These are phyloP conservation scores for Mormyrus proboscirostris DNA, from an alignment of 2,797 vertebrate species.

Conservation along the genomic window DNA sequence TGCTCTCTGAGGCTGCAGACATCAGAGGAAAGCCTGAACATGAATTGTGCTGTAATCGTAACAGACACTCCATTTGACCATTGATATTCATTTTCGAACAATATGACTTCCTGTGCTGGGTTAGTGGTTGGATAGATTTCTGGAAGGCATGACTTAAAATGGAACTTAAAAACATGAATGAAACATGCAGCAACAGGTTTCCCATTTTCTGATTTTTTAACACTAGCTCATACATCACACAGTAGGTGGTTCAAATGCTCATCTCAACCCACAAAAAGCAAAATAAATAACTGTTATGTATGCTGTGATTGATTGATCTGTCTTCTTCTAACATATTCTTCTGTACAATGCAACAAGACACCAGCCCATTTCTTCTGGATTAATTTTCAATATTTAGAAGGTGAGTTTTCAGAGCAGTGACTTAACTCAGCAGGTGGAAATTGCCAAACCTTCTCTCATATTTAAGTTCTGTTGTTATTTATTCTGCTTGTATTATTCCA, in stretches of 20 bases:
- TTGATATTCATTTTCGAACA: neutral
- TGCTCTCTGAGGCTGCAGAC: conserved; percentile 58
- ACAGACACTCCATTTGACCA: neutral
- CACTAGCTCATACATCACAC: neutral
- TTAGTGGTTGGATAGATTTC: neutral
- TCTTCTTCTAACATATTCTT: neutral
- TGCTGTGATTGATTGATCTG: neutral
- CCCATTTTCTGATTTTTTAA: neutral
- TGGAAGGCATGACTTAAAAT: neutral
- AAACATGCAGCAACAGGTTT: neutral
- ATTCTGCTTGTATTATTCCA: neutral
- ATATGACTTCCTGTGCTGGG: neutral
- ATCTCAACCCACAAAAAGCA: neutral
- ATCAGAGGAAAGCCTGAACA: conserved; percentile 35
- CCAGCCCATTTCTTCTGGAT: neutral
- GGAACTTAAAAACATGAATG: neutral
- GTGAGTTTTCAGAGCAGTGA: conserved; percentile 7
- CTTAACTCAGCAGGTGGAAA: neutral
- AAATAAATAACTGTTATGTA: neutral
- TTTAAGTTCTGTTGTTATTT: neutral
- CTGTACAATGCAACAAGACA: neutral
- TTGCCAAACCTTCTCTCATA: neutral
- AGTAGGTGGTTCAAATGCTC: neutral
- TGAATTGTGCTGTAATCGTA: neutral
- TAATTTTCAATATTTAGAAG: neutral